Evolutionary conservation across 2,888 invertebrate species (phyloP).

Genomic region (Gymnocheta viridis): DNA sequence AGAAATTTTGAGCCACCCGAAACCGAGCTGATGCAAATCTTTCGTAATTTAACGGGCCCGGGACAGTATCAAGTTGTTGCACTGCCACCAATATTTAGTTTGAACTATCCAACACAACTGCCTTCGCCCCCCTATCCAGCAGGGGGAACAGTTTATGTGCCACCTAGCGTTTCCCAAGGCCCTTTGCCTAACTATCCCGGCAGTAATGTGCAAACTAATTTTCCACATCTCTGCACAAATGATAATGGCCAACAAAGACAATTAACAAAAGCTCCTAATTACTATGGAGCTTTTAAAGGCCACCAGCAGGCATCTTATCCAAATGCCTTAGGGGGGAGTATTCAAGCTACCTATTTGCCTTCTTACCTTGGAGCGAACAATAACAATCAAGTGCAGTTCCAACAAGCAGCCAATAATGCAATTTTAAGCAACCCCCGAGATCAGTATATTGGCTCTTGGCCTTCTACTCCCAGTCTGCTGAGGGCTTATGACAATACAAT

Average conservation of each 20-base stretch:
- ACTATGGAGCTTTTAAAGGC: constrained; percentile 39
- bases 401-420: background rate
- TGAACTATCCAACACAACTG: constrained; percentile 60
- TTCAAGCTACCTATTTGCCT: constrained; percentile 18
- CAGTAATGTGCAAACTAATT: constrained; percentile 19
- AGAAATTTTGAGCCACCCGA: constrained; percentile 69
- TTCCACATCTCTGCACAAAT: constrained; percentile 46
- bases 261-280: constrained; percentile 1
- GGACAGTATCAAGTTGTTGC: constrained; percentile 67
- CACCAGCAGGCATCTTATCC: background rate
- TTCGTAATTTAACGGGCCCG: constrained; percentile 68
- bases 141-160: constrained; percentile 14
- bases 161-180: background rate
- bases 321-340: background rate
- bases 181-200: constrained; percentile 37
- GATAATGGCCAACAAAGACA: constrained; percentile 30
- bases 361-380: background rate
- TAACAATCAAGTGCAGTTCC: background rate
- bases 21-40: constrained; percentile 67
- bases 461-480: background rate
- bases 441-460: constrained; percentile 64
- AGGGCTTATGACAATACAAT: constrained; percentile 36
- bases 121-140: constrained; percentile 56
- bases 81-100: constrained; percentile 59
- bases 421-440: constrained; percentile 41